These are phyloP conservation scores for Aricia artaxerxes DNA, from an alignment of 2,888 invertebrate species.

Conservation along the genomic window DNA sequence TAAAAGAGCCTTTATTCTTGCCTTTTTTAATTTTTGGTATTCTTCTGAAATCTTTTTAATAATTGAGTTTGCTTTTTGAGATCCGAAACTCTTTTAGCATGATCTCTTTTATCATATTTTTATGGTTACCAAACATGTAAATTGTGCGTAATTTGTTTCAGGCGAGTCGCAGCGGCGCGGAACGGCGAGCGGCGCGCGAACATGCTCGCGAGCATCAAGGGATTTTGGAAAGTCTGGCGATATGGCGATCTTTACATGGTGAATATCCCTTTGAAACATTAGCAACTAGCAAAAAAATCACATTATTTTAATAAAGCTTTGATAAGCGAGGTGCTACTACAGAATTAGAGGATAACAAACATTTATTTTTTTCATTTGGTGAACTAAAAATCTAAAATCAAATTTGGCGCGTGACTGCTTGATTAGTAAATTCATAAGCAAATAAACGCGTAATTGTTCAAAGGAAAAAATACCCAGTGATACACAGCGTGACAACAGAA, in stretches of 20 bases:
- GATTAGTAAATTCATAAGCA: neutral
- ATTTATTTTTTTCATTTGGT: neutral
- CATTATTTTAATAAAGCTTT: neutral
- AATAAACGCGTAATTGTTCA: neutral
- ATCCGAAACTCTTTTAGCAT: no score
- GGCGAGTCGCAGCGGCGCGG: slow-evolving; percentile 57
- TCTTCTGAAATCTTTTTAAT: no score
- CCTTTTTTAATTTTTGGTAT: no score
- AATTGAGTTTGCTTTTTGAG: no score
- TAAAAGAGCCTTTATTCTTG: no score
- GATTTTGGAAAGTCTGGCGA: slow-evolving; percentile 77
- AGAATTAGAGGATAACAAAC: neutral
- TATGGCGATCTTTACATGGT: slow-evolving; percentile 79
- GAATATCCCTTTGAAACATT: neutral
- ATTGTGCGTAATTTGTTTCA: slow-evolving; percentile 44
- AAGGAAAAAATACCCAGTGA: slow-evolving; percentile 11
- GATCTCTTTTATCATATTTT: no score
- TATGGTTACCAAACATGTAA: no score
- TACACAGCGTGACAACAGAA: slow-evolving; percentile 9
- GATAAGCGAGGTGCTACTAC: neutral
- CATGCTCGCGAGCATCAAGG: slow-evolving; percentile 74
- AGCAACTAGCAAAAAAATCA: neutral
- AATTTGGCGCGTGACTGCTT: neutral
- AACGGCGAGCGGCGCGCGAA: slow-evolving; percentile 59
- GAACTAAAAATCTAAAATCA: neutral